phyloP scores from a whole-genome alignment of 2,113 vertebrate genomes.

The Cyphomyrus plagiostoma region DNA sequence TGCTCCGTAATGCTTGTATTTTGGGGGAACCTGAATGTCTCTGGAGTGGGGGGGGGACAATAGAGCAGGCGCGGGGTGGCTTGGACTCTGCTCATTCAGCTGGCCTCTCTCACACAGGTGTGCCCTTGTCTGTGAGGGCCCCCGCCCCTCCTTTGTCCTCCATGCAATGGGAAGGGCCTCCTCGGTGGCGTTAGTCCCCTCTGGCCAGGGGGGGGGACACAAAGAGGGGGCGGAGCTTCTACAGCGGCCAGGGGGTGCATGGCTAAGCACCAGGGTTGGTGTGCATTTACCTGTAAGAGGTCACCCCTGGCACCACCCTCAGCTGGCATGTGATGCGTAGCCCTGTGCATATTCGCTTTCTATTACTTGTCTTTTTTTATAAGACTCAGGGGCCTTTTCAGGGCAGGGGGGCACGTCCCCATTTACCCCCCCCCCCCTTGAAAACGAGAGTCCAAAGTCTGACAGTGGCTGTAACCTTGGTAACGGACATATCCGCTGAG shows the following conservation, averaged over 20 bases:
- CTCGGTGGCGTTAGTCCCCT: background rate
- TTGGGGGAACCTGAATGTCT: constrained; percentile 15
- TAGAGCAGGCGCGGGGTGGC: background rate
- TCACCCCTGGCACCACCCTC: background rate
- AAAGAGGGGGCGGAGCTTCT: background rate
- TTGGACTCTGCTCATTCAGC: background rate
- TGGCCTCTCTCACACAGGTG: constrained; percentile 16
- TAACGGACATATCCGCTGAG: background rate
- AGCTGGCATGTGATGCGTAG: background rate
- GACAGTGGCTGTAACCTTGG: background rate
- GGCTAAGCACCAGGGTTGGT: background rate
- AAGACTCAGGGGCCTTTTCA: background rate
- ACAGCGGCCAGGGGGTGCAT: background rate
- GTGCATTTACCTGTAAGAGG: background rate
- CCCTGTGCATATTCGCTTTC: background rate
- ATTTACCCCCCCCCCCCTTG: background rate
- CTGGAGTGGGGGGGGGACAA: background rate
- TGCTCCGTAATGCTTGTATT: background rate
- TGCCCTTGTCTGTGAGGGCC: background rate
- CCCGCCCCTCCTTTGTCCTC: background rate
- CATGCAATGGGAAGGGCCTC: background rate
- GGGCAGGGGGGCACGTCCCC: background rate
- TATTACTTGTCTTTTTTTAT: background rate
- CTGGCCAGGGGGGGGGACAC: background rate
- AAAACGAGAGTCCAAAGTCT: background rate